Conservation (phyloP, 1,140 invertebrate genomes). For the Rhagoletis zephyria region DNA sequence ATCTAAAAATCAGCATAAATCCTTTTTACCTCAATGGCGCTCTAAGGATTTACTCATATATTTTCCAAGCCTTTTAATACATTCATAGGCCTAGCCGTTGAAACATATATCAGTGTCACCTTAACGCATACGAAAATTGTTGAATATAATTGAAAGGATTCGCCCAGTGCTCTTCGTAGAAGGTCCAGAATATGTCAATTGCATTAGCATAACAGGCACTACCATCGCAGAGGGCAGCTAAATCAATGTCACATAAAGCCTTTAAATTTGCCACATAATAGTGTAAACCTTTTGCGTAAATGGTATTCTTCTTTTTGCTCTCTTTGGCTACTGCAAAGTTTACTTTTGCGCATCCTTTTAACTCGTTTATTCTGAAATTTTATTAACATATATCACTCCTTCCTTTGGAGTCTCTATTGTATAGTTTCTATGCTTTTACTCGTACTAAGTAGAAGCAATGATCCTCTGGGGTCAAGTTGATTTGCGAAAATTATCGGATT, state of each 20-base stretch:
- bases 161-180: background rate
- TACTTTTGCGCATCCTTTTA: background rate
- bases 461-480: slow-evolving; percentile 12
- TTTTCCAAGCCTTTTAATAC: background rate
- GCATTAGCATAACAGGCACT: background rate
- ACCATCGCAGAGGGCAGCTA: background rate
- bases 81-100: background rate
- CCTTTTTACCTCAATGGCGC: background rate
- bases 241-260: slow-evolving; percentile 13
- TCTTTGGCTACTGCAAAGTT: background rate
- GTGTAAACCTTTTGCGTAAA: background rate
- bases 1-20: too few species aligned
- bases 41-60: background rate
- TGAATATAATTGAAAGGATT: background rate
- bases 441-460: background rate
- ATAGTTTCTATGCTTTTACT: background rate
- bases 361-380: slow-evolving; percentile 2
- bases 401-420: slow-evolving; percentile 2
- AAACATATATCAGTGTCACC: background rate
- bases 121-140: background rate
- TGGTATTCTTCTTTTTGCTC: background rate
- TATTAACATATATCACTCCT: background rate
- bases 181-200: background rate
- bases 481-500: background rate
- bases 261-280: background rate